A percentile compares a stretch with the other conserved stretches of the same genome.
These are phyloP conservation scores for Linnaemya tessellans DNA, from an alignment of 2,888 invertebrate genomes.

Conservation along the genomic window DNA sequence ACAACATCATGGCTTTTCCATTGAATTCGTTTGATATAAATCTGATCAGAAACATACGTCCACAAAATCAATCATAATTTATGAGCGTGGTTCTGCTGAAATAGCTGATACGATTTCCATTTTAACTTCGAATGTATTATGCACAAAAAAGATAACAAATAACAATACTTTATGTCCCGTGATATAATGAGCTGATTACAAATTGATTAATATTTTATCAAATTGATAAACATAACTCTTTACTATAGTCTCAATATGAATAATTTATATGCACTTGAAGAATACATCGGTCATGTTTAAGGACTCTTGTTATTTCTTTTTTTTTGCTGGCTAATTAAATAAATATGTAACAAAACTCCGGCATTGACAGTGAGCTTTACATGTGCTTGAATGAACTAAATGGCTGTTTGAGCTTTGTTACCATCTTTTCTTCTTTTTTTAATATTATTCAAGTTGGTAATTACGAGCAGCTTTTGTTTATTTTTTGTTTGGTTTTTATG, in stretches of 20 bases:
- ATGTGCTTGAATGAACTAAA: neutral
- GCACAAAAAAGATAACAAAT: neutral
- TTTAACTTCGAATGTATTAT: too few species aligned
- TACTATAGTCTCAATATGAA: neutral
- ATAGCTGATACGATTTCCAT: too few species aligned
- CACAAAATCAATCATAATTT: too few species aligned
- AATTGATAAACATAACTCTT: neutral
- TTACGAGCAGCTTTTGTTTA: constrained; percentile 25
- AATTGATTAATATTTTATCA: neutral
- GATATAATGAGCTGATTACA: constrained; percentile 45
- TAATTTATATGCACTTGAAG: neutral
- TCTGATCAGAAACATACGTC: too few species aligned
- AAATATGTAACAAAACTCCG: neutral
- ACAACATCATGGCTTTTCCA: too few species aligned
- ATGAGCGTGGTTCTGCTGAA: too few species aligned
- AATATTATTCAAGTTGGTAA: constrained; percentile 29
- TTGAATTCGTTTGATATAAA: too few species aligned
- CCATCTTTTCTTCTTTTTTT: constrained; percentile 9
- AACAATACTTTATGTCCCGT: constrained; percentile 36
- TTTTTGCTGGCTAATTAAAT: neutral
- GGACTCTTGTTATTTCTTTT: neutral
- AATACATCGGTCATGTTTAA: neutral
- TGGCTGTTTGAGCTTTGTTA: constrained; percentile 31
- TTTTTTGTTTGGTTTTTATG: neutral
- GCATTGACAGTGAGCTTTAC: neutral